These are phyloP conservation scores for Danio tinwini DNA, from an alignment of 2,797 vertebrate species.

Conservation along the genomic window DNA sequence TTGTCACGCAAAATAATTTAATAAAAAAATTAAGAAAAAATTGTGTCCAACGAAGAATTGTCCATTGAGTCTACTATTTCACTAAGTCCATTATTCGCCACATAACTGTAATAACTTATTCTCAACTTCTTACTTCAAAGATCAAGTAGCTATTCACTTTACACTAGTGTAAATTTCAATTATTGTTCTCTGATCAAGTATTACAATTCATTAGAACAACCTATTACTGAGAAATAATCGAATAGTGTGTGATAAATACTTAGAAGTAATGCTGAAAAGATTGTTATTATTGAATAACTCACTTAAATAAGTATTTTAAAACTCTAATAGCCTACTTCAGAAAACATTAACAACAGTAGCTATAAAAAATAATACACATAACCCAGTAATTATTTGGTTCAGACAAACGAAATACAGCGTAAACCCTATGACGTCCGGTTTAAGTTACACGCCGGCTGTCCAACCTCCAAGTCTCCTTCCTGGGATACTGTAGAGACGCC, in stretches of 20 bases:
- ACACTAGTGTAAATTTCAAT: neutral
- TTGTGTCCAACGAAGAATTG: neutral
- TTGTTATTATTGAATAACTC: neutral
- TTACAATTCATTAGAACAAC: neutral
- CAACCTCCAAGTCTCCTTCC: slow-evolving; percentile 79
- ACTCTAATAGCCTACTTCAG: neutral
- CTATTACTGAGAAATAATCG: neutral
- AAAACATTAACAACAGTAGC: no score
- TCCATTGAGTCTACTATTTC: neutral
- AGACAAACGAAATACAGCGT: slow-evolving; percentile 30
- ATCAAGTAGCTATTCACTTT: neutral
- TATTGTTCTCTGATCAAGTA: neutral
- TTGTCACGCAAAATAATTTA: no score
- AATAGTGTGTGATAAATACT: neutral
- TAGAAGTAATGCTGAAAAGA: neutral
- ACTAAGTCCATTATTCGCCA: neutral
- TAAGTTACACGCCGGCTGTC: slow-evolving; percentile 67
- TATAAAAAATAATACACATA: no score
- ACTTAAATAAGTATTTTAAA: neutral
- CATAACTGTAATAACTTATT: neutral
- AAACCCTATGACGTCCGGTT: slow-evolving; percentile 56
- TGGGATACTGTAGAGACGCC: slow-evolving; percentile 53
- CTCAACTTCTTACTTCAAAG: neutral
- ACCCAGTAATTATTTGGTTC: neutral
- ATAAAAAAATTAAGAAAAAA: no score